phyloP scores from a whole-genome alignment of 2,113 vertebrate genomes.

The Oreochromis aureus region DNA sequence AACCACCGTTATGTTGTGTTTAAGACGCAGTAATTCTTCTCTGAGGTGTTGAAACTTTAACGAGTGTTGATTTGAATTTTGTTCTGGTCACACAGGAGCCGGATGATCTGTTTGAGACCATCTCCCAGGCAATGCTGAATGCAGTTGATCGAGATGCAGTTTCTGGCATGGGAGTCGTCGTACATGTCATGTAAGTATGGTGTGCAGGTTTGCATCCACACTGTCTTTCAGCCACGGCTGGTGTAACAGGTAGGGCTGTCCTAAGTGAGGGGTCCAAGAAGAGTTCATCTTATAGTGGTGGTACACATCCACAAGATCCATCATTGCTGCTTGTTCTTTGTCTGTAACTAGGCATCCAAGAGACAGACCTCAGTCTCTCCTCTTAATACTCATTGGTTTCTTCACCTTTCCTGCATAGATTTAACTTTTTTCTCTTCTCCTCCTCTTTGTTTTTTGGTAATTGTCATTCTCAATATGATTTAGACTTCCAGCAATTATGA shows the following conservation, averaged over 20 bases:
- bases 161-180: slow-evolving; percentile 92
- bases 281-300: not conserved
- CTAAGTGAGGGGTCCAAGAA: rapidly evolving
- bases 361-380: not conserved
- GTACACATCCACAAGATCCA: not conserved
- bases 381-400: not conserved
- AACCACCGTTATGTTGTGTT: too few relatives aligned
- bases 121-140: slow-evolving; percentile 96
- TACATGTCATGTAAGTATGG: slow-evolving; percentile 91
- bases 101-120: slow-evolving; percentile 94
- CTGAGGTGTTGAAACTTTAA: not conserved
- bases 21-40: not conserved
- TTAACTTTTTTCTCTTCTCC: not conserved
- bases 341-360: not conserved
- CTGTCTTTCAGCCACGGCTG: not conserved
- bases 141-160: slow-evolving; percentile 92
- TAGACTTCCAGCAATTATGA: not conserved
- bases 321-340: not conserved
- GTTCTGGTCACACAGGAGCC: slow-evolving; percentile 75
- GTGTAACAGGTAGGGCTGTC: not conserved
- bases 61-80: not conserved
- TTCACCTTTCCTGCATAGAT: not conserved
- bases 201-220: not conserved
- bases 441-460: not conserved
- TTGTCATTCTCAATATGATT: not conserved